phyloP scores from a whole-genome alignment of 2,888 invertebrate genomes.

The Crioceris asparagi region DNA sequence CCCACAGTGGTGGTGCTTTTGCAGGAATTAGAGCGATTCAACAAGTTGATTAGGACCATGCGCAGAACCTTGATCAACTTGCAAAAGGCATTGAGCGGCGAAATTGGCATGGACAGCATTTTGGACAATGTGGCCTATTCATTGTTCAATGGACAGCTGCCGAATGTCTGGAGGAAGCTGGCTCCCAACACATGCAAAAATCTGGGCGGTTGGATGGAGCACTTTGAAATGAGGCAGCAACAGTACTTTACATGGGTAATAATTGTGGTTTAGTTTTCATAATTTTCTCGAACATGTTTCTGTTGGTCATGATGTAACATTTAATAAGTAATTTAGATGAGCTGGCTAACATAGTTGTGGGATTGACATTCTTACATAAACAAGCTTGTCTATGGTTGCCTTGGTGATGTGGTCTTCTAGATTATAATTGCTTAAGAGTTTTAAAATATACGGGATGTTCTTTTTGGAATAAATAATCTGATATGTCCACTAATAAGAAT shows the following conservation, averaged over 20 bases:
- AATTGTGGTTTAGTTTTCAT: no score
- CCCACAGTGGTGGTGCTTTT: constrained; percentile 79
- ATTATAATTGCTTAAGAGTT: no score
- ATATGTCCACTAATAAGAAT: no score
- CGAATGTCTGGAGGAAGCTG: constrained; percentile 66
- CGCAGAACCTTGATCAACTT: constrained; percentile 58
- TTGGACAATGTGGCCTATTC: constrained; percentile 74
- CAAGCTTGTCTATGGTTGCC: no score
- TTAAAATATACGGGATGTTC: no score
- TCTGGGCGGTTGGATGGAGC: constrained; percentile 82
- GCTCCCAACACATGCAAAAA: constrained; percentile 80
- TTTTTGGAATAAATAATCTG: no score
- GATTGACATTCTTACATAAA: no score
- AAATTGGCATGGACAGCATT: constrained; percentile 82
- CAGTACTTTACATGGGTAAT: constrained; percentile 71
- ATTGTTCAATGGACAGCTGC: constrained; percentile 77
- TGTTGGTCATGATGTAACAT: no score
- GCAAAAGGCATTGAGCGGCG: constrained; percentile 77
- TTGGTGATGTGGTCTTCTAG: no score
- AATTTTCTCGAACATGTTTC: no score
- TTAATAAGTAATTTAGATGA: no score
- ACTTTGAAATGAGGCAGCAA: constrained; percentile 59
- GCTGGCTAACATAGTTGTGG: no score
- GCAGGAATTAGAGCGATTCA: constrained; percentile 84
- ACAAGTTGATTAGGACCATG: constrained; percentile 63